Percentiles rank a stretch among this genome's conserved stretches.
phyloP scores from a whole-genome alignment of 2,797 vertebrate genomes.

The Sphaeramia orbicularis region DNA sequence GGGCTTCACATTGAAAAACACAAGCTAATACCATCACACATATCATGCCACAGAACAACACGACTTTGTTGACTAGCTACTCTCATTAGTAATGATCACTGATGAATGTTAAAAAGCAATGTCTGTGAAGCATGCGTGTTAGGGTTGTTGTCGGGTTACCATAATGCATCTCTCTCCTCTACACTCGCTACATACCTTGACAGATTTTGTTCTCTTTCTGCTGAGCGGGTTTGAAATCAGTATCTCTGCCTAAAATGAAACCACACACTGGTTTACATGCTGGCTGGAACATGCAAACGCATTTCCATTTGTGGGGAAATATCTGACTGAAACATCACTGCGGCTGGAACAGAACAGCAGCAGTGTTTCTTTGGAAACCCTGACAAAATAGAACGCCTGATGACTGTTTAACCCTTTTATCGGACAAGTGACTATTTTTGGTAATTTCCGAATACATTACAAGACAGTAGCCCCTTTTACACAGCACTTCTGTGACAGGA shows the following conservation, averaged over 20 bases:
- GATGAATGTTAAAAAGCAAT: conserved; percentile 46
- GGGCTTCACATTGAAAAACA: too few species aligned
- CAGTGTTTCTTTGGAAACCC: conserved; percentile 7
- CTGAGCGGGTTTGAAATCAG: conserved; percentile 78
- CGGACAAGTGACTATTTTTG: too few species aligned
- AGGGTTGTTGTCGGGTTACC: conserved; percentile 46
- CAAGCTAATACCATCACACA: too few species aligned
- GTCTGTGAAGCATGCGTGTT: conserved; percentile 69
- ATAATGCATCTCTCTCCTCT: conserved; percentile 32
- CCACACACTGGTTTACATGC: conserved; percentile 76
- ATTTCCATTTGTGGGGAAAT: conserved; percentile 56
- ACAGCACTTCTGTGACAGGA: background rate
- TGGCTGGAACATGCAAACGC: conserved; percentile 55
- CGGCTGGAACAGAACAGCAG: conserved; percentile 21
- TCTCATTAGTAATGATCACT: conserved; percentile 50
- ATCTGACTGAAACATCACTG: conserved; percentile 20
- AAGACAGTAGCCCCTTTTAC: background rate
- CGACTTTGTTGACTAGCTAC: too few species aligned
- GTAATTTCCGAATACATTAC: too few species aligned
- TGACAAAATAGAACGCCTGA: background rate
- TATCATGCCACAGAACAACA: too few species aligned
- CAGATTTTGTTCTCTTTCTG: conserved; percentile 61
- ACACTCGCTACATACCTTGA: conserved; percentile 77
- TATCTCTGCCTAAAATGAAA: conserved; percentile 80
- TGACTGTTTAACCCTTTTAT: background rate